Evolutionary conservation across 2,113 vertebrate genomes (phyloP).

Genomic region (Furnarius figulus): DNA sequence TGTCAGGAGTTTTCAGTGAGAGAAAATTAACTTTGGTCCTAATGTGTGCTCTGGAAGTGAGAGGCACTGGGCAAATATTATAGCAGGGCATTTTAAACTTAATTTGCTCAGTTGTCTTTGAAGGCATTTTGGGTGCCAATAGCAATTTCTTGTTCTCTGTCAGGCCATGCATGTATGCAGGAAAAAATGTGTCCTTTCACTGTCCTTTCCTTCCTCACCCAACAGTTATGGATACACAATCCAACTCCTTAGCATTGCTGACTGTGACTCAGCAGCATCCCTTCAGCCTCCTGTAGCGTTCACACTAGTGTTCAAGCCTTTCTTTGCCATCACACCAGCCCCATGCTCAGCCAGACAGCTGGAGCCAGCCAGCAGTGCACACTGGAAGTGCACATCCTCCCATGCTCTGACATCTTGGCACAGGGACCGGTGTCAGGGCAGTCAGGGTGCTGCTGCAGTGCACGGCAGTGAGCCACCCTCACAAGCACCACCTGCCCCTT

Average conservation of each 20-base stretch:
- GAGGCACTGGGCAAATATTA: not conserved
- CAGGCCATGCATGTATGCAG: accelerated
- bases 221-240: accelerated
- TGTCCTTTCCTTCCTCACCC: not conserved
- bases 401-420: not conserved
- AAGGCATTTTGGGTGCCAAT: not conserved
- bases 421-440: not conserved
- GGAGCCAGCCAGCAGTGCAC: accelerated
- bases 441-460: not conserved
- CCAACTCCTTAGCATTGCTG: accelerated
- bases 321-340: no score
- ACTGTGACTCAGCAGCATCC: not conserved
- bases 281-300: accelerated
- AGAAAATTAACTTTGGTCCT: constrained; percentile 17
- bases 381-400: accelerated
- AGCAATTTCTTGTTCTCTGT: not conserved
- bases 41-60: not conserved
- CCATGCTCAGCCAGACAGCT: not conserved
- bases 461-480: not conserved
- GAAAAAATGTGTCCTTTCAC: not conserved
- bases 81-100: not conserved
- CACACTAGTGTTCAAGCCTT: not conserved
- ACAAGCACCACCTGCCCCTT: not conserved
- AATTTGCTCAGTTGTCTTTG: not conserved
- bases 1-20: not conserved